These are phyloP conservation scores for Oscheius sp. DNA, from an alignment of 2,888 invertebrate genomes.

Conservation along the genomic window DNA sequence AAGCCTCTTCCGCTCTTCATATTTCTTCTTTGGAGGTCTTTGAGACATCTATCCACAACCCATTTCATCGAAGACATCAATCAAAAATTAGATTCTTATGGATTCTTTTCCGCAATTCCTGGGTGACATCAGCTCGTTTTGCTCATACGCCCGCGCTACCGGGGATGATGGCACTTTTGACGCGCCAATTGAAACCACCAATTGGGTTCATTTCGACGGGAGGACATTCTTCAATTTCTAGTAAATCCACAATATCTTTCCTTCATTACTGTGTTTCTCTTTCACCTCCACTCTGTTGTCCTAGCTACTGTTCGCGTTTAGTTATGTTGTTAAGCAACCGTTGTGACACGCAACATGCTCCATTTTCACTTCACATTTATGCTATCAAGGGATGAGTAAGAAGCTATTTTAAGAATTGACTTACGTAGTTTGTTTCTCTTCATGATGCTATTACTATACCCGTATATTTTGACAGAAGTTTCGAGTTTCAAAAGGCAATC, in stretches of 20 bases:
- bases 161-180: conserved; percentile 30
- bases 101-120: neutral
- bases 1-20: neutral
- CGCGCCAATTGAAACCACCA: conserved; percentile 30
- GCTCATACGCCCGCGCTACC: conserved; percentile 25
- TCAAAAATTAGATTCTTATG: neutral
- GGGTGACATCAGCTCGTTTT: conserved; percentile 17
- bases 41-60: neutral
- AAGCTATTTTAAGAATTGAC: too few species aligned
- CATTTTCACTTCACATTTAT: too few species aligned
- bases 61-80: neutral
- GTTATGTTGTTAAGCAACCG: neutral
- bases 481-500: too few species aligned
- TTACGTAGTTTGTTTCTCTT: neutral
- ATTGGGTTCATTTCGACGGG: conserved; percentile 16
- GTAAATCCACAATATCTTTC: neutral
- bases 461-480: too few species aligned
- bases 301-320: neutral
- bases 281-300: neutral
- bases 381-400: too few species aligned
- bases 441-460: too few species aligned
- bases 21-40: neutral
- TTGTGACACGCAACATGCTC: too few species aligned
- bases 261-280: neutral
- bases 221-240: neutral